Evolutionary conservation across 2,113 vertebrate genomes (phyloP).

Genomic region (Vulpes ferrilata): DNA sequence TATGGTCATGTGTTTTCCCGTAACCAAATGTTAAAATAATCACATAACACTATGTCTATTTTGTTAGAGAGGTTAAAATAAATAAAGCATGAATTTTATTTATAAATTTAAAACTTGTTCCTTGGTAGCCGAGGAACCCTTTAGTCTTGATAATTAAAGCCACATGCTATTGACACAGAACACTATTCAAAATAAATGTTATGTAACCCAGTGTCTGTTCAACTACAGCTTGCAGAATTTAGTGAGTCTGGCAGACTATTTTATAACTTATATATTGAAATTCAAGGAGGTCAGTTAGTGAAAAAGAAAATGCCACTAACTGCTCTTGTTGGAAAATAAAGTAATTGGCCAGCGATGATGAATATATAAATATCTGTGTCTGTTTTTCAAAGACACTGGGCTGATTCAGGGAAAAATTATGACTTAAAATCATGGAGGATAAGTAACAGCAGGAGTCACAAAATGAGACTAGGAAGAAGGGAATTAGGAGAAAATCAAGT

Average conservation of each 20-base stretch:
- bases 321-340: neutral
- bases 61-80: neutral
- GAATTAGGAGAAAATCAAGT: neutral
- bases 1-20: neutral
- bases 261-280: conserved; percentile 25
- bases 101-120: neutral
- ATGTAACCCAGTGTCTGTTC: neutral
- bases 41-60: neutral
- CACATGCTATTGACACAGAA: neutral
- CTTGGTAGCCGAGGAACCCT: neutral
- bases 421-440: neutral
- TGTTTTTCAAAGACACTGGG: neutral
- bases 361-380: neutral
- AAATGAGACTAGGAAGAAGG: neutral
- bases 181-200: neutral
- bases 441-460: neutral
- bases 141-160: conserved; percentile 31
- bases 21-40: neutral
- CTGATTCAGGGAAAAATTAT: neutral
- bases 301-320: neutral
- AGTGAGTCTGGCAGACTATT: neutral
- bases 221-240: neutral
- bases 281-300: neutral
- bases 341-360: neutral
- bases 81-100: neutral